phyloP scores from a whole-genome alignment of 2,113 vertebrate species.

The Sphaerodactylus townsendi region DNA sequence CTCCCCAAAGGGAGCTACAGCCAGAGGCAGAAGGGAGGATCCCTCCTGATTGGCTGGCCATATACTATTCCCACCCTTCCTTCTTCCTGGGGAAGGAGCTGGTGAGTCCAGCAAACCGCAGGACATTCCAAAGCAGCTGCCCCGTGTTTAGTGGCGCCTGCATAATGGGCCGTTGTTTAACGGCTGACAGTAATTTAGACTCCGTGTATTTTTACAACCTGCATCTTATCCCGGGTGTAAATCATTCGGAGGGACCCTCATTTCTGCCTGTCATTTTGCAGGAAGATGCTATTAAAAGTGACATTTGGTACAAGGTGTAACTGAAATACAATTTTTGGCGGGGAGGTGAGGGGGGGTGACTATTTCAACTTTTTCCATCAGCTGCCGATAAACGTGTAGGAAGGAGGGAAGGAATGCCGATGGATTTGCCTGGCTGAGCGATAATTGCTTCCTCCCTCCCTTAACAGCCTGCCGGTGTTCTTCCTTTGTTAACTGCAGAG shows the following conservation, averaged over 20 bases:
- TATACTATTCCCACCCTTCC: too few species aligned
- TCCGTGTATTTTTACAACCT: slow-evolving; percentile 44
- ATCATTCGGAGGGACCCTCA: slow-evolving; percentile 59
- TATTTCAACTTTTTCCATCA: slow-evolving; percentile 42
- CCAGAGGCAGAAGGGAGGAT: too few species aligned
- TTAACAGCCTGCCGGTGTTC: not conserved
- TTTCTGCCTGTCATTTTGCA: slow-evolving; percentile 57
- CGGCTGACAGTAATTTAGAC: slow-evolving; percentile 66
- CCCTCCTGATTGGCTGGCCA: too few species aligned
- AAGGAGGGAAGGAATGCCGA: not conserved
- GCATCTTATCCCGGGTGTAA: slow-evolving; percentile 52
- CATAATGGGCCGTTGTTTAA: too few species aligned
- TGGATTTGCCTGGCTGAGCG: not conserved
- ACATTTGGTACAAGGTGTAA: not conserved
- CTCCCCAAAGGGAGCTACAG: too few species aligned
- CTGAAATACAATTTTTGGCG: slow-evolving; percentile 40
- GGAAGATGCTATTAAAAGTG: slow-evolving; percentile 55
- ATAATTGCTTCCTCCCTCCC: slow-evolving; percentile 36
- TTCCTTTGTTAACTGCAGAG: slow-evolving; percentile 33
- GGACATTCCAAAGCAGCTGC: too few species aligned
- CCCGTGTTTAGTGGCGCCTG: too few species aligned
- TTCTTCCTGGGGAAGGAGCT: too few species aligned
- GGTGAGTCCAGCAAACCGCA: too few species aligned
- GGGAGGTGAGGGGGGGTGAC: slow-evolving; percentile 28
- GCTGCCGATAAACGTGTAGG: not conserved